These are phyloP conservation scores for Uropsilus gracilis DNA, from an alignment of 2,113 vertebrate genomes.

Conservation along the genomic window DNA sequence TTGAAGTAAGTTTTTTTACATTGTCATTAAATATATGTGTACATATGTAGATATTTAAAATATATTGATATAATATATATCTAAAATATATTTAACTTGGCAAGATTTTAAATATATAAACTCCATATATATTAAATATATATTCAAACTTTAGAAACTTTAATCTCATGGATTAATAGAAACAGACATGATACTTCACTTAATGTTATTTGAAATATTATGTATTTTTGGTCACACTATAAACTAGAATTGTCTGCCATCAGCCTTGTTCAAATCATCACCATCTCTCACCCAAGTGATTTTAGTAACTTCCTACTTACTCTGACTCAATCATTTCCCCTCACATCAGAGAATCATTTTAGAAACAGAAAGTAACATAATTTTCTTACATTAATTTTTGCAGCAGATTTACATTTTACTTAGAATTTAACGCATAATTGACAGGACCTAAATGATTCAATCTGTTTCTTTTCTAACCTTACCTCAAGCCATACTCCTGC, in stretches of 20 bases:
- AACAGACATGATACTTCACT: neutral
- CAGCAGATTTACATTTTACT: neutral
- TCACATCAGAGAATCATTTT: neutral
- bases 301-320: neutral
- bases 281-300: neutral
- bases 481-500: neutral
- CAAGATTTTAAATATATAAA: no score
- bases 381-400: neutral
- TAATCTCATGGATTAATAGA: neutral
- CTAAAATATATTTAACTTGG: neutral
- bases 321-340: neutral
- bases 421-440: neutral
- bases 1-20: neutral
- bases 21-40: neutral
- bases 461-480: neutral
- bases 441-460: neutral
- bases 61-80: no score
- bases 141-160: neutral
- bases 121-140: no score
- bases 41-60: no score
- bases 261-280: neutral
- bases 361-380: neutral
- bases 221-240: neutral
- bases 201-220: neutral
- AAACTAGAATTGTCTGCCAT: neutral